A percentile compares a stretch with the other conserved stretches of the same genome.
Conservation (phyloP, 2,797 vertebrate species). For the Poeciliopsis presidionis region DNA sequence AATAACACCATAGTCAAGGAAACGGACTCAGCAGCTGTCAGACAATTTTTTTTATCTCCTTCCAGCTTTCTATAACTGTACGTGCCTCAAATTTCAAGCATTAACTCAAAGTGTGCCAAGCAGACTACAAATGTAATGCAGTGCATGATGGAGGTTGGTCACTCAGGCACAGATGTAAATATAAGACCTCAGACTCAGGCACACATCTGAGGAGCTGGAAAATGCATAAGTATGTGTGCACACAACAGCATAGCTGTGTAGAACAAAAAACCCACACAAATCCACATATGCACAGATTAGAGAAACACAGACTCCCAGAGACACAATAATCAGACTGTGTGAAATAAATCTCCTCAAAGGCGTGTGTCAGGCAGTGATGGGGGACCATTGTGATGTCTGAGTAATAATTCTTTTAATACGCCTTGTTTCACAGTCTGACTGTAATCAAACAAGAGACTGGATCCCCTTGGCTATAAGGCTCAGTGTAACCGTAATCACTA, state of each 20-base stretch:
- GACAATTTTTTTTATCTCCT: slow-evolving; percentile 38
- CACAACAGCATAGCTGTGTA: not conserved
- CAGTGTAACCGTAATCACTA: slow-evolving; percentile 61
- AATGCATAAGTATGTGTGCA: not conserved
- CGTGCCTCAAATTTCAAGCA: slow-evolving; percentile 78
- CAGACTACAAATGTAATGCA: slow-evolving; percentile 58
- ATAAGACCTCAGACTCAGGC: not conserved
- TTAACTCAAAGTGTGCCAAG: slow-evolving; percentile 64
- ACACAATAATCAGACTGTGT: slow-evolving; percentile 57
- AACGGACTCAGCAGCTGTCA: slow-evolving; percentile 74
- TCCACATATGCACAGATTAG: slow-evolving; percentile 37
- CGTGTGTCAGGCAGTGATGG: slow-evolving; percentile 58
- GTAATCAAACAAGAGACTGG: slow-evolving; percentile 76
- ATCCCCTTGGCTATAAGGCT: slow-evolving; percentile 68
- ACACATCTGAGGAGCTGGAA: not conserved
- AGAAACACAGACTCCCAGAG: slow-evolving; percentile 40
- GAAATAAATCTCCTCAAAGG: slow-evolving; percentile 72
- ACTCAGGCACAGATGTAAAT: not conserved
- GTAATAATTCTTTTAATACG: slow-evolving; percentile 75
- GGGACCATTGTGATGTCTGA: slow-evolving; percentile 67
- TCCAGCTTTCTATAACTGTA: slow-evolving; percentile 67
- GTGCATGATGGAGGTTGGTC: slow-evolving; percentile 21
- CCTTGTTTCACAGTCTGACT: slow-evolving; percentile 71
- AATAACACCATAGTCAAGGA: slow-evolving; percentile 69
- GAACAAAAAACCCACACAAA: slow-evolving; percentile 13